Conservation (phyloP, 2,797 vertebrate species). For the Mionectes olivaceus region DNA sequence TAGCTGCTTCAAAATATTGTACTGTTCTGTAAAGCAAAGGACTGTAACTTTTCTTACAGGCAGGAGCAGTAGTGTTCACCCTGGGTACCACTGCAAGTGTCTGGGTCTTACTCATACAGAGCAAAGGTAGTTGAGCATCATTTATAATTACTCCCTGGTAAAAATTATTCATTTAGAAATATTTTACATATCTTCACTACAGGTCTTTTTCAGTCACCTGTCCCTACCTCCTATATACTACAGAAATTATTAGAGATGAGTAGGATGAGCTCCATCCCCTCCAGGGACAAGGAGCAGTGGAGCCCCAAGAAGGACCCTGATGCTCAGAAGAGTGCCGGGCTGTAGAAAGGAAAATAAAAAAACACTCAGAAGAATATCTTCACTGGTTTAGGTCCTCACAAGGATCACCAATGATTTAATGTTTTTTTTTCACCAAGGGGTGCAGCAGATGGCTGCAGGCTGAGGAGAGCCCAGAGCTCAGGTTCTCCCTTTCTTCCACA, state of each 20-base stretch:
- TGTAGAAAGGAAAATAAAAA: neutral
- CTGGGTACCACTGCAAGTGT: neutral
- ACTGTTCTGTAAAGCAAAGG: conserved; percentile 45
- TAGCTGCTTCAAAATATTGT: neutral
- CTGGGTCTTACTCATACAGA: conserved; percentile 42
- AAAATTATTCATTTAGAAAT: conserved; percentile 35
- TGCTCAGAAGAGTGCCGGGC: neutral
- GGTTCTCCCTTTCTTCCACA: neutral
- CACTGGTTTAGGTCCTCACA: neutral
- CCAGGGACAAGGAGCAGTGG: neutral
- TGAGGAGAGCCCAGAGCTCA: neutral
- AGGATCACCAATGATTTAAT: neutral
- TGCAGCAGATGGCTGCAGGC: neutral
- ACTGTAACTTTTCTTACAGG: conserved; percentile 27
- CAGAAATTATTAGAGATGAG: neutral
- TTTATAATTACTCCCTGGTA: conserved; percentile 29
- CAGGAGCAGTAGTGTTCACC: conserved; percentile 18
- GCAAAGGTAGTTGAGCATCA: conserved; percentile 23
- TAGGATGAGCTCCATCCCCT: neutral
- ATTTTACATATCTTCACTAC: neutral
- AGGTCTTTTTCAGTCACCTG: conserved; percentile 22
- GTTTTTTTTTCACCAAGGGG: neutral
- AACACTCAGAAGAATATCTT: neutral
- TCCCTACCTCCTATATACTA: neutral
- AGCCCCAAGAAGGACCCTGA: neutral